phyloP scores from a whole-genome alignment of 1,140 invertebrate genomes.

The Nixonia krombeini region DNA sequence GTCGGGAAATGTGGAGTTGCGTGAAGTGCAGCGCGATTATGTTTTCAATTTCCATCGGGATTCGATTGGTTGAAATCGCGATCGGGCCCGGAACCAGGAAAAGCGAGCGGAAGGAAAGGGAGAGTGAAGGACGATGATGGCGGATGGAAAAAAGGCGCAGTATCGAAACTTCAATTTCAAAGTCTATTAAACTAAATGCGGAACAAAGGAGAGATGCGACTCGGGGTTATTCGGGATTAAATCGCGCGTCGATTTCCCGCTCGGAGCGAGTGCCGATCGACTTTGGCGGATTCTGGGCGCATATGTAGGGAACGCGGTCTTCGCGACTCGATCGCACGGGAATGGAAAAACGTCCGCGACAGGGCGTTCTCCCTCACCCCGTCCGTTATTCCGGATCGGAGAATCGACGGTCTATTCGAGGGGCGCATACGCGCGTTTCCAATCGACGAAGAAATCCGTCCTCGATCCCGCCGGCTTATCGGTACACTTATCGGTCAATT shows the following conservation, averaged over 20 bases:
- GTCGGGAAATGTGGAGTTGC: too few species aligned
- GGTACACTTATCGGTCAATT: slow-evolving; percentile 31
- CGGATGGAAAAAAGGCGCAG: slow-evolving; percentile 1
- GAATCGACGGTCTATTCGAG: slow-evolving; percentile 10
- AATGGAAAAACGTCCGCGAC: slow-evolving; percentile 35
- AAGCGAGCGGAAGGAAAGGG: neutral
- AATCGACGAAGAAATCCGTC: slow-evolving; percentile 17
- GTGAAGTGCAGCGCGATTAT: too few species aligned
- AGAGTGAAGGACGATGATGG: neutral
- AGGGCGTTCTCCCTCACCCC: slow-evolving; percentile 6
- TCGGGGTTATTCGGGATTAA: slow-evolving; percentile 29
- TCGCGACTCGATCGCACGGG: slow-evolving; percentile 27
- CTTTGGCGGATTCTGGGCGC: slow-evolving; percentile 19
- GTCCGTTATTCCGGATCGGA: slow-evolving; percentile 19
- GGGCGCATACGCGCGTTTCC: slow-evolving; percentile 9
- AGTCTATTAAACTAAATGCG: slow-evolving; percentile 8
- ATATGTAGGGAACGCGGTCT: slow-evolving; percentile 33
- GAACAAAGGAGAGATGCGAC: slow-evolving; percentile 3
- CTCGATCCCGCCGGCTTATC: slow-evolving; percentile 14
- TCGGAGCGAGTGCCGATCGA: slow-evolving; percentile 16
- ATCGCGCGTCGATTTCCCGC: slow-evolving; percentile 35
- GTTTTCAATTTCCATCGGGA: slow-evolving; percentile 7
- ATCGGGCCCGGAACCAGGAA: neutral
- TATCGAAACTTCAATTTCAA: neutral
- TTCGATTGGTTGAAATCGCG: neutral